Evolutionary conservation across 2,797 vertebrate species (phyloP), one percentile per base, ranked within the genome.

Genomic region (Clarias platycephalus): DNA sequence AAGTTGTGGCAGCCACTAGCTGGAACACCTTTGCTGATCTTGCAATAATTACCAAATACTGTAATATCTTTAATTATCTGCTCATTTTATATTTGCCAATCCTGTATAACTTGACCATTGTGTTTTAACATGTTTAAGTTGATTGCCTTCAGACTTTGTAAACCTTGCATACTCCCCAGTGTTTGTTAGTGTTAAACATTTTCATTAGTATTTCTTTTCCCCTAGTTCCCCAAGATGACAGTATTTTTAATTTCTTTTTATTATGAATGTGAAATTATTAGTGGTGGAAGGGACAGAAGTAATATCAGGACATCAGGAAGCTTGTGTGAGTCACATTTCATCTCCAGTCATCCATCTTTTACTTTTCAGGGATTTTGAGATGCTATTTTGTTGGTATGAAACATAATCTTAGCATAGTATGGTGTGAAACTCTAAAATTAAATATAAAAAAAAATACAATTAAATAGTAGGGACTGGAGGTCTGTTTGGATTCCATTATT

Each of bases 71-170:
- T 77, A 40, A 24, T 75, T 80, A 31, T 83, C 28, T 82, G 37
- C 40, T 87, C 24, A 80, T 83, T 88, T 87, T 74, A 83, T 88
- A 37, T 67, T 88, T 88, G 85, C 88, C 86, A 89, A 86, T 89
- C 84, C 83, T 89, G 83, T 70, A 86, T 86, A 84, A 90, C 86
- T 89, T 88, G 87, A 88, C 4, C 64, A 77, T 82, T 82, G 72
- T 62, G 26, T 53, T 81, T 72, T 63, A 58, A 44, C 28, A 79
- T 80, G 57, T 82, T 87, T 88, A 31, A 85, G 71, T 76, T 80
- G 31, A 37, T 87, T 85, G 85, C 84, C 85, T 87, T 88, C 26
- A 28, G 80, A 60, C 12, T 34, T 77, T 55, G 22, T 82, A 64
- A 66, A 74, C 10, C n/a, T 80, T 84, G 68, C 74, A n/a, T 62